Conservation (phyloP, 2,888 invertebrate species). For the Drosophila demipolita region DNA sequence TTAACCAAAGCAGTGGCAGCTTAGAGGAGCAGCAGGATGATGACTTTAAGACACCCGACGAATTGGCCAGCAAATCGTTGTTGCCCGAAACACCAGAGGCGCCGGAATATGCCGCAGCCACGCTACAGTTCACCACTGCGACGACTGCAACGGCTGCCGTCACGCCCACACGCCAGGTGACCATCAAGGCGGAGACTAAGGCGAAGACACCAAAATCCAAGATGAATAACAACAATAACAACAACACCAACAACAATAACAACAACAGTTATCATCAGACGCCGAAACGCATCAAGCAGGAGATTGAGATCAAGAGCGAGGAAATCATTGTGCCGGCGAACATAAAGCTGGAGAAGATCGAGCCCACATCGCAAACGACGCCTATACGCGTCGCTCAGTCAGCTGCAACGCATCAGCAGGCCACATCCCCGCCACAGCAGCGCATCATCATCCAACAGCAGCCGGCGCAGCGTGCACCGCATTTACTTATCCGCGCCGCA, state of each 20-base stretch:
- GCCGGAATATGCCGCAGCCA: constrained; percentile 92
- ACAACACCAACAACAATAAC: constrained; percentile 62
- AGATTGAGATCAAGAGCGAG: constrained; percentile 83
- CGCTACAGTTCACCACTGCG: constrained; percentile 86
- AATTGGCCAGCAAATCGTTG: constrained; percentile 75
- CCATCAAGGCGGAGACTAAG: constrained; percentile 46
- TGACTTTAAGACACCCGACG: constrained; percentile 56
- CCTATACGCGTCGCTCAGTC: constrained; percentile 29
- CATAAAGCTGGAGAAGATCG: constrained; percentile 82
- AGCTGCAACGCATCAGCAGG: constrained; percentile 7
- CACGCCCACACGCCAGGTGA: constrained; percentile 21
- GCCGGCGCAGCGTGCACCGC: constrained; percentile 55
- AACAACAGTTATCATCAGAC: constrained; percentile 75
- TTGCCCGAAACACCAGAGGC: constrained; percentile 88
- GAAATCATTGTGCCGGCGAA: constrained; percentile 82
- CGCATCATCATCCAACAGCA: constrained; percentile 68
- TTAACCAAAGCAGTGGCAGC: constrained; percentile 65
- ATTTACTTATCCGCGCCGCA: constrained; percentile 46
- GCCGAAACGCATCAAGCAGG: constrained; percentile 82
- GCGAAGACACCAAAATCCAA: constrained; percentile 53
- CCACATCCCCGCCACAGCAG: constrained; percentile 28
- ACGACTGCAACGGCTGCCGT: constrained; percentile 11
- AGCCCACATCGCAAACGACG: constrained; percentile 54
- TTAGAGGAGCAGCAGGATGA: constrained; percentile 68
- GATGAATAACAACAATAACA: constrained; percentile 63